Conservation (phyloP, 2,797 vertebrate species). For the Sebastolobus altivelis region DNA sequence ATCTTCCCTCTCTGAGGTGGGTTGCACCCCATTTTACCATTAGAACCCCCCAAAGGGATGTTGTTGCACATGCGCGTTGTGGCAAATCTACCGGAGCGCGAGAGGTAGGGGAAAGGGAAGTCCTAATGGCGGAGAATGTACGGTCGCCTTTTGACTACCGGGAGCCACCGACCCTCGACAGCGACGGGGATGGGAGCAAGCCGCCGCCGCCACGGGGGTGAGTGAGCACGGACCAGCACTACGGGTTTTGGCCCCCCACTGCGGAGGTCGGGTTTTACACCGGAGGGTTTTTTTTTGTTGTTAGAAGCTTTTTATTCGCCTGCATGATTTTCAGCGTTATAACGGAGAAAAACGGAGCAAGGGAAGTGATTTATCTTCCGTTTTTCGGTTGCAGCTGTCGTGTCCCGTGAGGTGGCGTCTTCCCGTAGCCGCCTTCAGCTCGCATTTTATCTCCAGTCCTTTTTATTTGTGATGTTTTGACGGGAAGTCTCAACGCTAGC, state of each 20-base stretch:
- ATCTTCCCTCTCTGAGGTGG: slow-evolving; percentile 27
- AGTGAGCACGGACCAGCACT: slow-evolving; percentile 56
- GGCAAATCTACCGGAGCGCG: slow-evolving; percentile 68
- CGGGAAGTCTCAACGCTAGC: slow-evolving; percentile 58
- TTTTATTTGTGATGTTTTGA: slow-evolving; percentile 55
- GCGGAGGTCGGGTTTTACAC: slow-evolving; percentile 4
- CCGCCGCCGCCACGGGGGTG: slow-evolving; percentile 86
- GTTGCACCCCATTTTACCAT: slow-evolving; percentile 79
- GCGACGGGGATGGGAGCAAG: slow-evolving; percentile 89
- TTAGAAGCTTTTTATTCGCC: slow-evolving; percentile 60
- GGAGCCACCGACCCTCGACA: slow-evolving; percentile 89
- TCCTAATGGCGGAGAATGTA: slow-evolving; percentile 90
- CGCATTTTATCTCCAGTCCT: background rate
- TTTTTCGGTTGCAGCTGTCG: background rate
- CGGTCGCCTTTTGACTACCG: slow-evolving; percentile 90
- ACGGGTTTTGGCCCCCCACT: background rate
- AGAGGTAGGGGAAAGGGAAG: slow-evolving; percentile 79
- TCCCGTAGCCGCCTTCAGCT: background rate
- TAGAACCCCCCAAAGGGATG: slow-evolving; percentile 63
- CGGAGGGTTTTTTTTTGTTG: background rate
- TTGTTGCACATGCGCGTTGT: slow-evolving; percentile 82
- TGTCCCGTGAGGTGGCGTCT: background rate
- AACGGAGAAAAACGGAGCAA: slow-evolving; percentile 42
- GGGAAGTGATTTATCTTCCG: background rate
- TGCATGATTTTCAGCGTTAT: slow-evolving; percentile 58